Percentiles rank a stretch among this genome's conserved stretches.
Conservation (phyloP, 2,888 invertebrate genomes). For the Xestobium rufovillosum region DNA sequence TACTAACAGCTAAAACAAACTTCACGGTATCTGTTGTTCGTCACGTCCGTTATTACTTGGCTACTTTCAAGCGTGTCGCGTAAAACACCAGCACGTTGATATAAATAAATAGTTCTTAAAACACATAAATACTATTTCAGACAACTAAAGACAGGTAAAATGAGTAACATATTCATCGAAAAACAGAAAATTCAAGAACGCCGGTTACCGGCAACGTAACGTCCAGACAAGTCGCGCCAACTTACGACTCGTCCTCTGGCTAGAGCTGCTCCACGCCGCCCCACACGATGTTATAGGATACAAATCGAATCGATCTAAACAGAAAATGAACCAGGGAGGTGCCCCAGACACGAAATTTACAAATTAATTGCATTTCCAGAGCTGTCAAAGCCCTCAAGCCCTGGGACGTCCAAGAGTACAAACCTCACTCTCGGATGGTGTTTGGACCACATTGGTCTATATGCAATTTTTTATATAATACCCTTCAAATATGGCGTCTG, state of each 20-base stretch:
- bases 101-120: too few species aligned
- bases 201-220: too few species aligned
- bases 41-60: too few species aligned
- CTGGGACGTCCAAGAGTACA: constrained; percentile 18
- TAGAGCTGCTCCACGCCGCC: constrained; percentile 19
- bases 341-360: constrained; percentile 25
- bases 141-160: too few species aligned
- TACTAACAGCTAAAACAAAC: too few species aligned
- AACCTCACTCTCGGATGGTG: constrained; percentile 15
- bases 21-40: too few species aligned
- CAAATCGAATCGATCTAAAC: constrained; percentile 36
- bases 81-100: too few species aligned
- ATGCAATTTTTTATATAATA: constrained; percentile 35
- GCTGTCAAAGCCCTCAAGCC: constrained; percentile 25
- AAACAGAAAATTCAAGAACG: too few species aligned
- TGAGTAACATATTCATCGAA: too few species aligned
- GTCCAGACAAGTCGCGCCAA: too few species aligned
- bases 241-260: constrained; percentile 3
- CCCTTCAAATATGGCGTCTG: constrained; percentile 46
- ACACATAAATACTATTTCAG: too few species aligned
- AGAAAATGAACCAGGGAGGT: constrained; percentile 26
- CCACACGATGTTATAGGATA: constrained; percentile 27
- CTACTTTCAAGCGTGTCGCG: too few species aligned
- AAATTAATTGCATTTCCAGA: constrained; percentile 23
- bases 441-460: neutral